Evolutionary conservation across 2,797 vertebrate species (phyloP).

Genomic region (Gallinago solitaria): DNA sequence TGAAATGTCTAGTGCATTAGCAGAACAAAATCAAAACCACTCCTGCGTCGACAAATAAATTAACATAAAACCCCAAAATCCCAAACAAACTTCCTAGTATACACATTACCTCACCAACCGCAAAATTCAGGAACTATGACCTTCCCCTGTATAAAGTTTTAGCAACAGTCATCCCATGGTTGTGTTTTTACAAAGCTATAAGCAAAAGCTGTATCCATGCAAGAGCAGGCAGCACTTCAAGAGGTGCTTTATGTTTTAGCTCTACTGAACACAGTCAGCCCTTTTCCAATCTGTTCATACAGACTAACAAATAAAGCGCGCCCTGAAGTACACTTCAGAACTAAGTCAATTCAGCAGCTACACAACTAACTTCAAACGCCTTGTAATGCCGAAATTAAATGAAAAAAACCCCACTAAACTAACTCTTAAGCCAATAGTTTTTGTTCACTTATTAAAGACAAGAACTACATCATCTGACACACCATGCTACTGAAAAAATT

Average conservation of each 20-base stretch:
- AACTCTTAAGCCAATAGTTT: background rate
- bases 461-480: background rate
- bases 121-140: background rate
- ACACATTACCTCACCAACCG: background rate
- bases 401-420: background rate
- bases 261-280: background rate
- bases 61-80: background rate
- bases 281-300: background rate
- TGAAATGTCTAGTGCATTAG: background rate
- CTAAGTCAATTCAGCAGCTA: background rate
- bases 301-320: background rate
- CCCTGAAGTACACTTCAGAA: background rate
- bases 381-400: background rate
- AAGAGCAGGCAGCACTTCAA: background rate
- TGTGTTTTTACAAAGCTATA: background rate
- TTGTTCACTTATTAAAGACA: background rate
- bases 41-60: background rate
- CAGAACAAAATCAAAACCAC: background rate
- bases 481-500: background rate
- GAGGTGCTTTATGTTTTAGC: background rate
- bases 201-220: background rate
- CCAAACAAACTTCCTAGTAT: background rate
- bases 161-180: background rate
- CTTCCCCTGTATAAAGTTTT: background rate
- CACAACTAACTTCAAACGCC: slow-evolving; percentile 17